Conservation (phyloP, 2,113 vertebrate species). For the Salvator merianae region DNA sequence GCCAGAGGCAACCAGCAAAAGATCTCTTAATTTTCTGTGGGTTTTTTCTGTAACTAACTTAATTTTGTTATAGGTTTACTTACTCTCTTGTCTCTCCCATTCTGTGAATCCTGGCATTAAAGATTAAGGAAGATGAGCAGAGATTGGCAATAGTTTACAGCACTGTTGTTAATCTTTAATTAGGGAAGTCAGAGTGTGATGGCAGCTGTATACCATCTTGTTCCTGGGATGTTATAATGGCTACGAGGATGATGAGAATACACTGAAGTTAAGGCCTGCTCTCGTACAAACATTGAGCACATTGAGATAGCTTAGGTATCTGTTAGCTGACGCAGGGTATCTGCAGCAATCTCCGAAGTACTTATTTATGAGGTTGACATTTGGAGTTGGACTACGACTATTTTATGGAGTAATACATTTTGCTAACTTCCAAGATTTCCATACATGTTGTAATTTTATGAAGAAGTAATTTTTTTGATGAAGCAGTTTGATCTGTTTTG, state of each 20-base stretch:
- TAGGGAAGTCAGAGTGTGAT: not conserved
- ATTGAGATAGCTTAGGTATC: not conserved
- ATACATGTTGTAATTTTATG: not conserved
- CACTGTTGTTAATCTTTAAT: not conserved
- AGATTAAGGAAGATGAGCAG: not conserved
- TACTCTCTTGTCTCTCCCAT: not conserved
- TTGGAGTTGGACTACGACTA: not conserved
- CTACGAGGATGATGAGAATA: not conserved
- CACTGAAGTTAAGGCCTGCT: not conserved
- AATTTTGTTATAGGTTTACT: too few species aligned
- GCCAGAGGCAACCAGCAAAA: too few species aligned
- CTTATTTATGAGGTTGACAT: not conserved
- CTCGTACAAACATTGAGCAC: not conserved
- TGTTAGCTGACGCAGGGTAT: not conserved
- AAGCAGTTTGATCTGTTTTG: not conserved
- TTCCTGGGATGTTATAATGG: not conserved
- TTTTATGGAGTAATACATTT: not conserved
- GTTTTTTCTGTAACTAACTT: too few species aligned
- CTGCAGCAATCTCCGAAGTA: not conserved
- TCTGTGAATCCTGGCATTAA: not conserved
- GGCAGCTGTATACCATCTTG: not conserved
- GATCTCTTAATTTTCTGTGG: too few species aligned
- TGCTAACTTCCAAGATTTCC: not conserved
- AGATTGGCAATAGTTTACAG: not conserved
- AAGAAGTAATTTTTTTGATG: not conserved